A percentile compares a stretch with the other conserved stretches of the same genome.
Conservation (phyloP, 2,113 vertebrate species). For the Dicrurus megarhynchus region DNA sequence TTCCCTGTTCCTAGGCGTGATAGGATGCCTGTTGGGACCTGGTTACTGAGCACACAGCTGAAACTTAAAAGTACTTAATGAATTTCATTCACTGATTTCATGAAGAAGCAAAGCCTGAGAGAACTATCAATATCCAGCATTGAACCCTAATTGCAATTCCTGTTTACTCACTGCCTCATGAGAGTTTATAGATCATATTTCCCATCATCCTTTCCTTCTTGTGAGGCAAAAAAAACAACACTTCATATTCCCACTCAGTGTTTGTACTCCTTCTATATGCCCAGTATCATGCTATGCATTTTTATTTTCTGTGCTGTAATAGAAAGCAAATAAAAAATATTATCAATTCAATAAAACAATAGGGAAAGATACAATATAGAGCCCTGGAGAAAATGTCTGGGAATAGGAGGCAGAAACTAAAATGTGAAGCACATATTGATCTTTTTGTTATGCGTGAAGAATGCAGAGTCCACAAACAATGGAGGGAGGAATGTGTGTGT, state of each 20-base stretch:
- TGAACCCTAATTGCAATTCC: background rate
- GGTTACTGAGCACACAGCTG: background rate
- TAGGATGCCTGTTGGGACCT: background rate
- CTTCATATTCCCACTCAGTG: background rate
- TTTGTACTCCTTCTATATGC: background rate
- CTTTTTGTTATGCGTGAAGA: background rate
- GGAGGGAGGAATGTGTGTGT: background rate
- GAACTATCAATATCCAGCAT: background rate
- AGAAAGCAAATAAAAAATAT: constrained; percentile 8
- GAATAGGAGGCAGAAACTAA: background rate
- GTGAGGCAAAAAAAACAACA: background rate
- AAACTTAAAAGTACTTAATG: background rate
- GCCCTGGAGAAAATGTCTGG: background rate
- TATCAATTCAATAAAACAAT: constrained; percentile 3
- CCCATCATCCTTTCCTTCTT: background rate
- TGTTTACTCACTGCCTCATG: background rate
- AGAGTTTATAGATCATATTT: background rate
- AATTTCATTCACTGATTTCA: background rate
- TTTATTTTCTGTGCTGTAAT: background rate
- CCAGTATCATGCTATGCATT: background rate
- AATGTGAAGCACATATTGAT: background rate
- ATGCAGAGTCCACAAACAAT: background rate
- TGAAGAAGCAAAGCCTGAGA: background rate
- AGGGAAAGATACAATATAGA: background rate
- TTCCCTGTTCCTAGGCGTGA: background rate